A percentile compares a stretch with the other conserved stretches of the same genome.
Evolutionary conservation across 1,140 invertebrate species (phyloP).

Genomic region (Hirudo medicinalis): DNA sequence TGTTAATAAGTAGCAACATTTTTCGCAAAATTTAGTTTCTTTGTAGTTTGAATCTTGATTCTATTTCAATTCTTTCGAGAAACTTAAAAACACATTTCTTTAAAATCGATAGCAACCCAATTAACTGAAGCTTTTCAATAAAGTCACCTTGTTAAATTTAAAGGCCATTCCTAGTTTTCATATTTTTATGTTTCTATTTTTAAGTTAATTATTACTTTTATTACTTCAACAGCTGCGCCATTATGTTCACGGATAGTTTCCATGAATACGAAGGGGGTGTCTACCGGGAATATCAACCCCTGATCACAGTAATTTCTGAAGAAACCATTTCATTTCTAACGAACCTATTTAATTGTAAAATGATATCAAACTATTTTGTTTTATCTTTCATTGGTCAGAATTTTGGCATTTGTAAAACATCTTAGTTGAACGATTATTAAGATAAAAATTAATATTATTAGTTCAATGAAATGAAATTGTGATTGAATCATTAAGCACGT

Average conservation of each 20-base stretch:
- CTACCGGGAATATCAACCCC: conserved; percentile 35
- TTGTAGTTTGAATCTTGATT: too few relatives aligned
- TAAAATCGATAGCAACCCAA: not conserved
- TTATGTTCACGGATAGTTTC: conserved; percentile 41
- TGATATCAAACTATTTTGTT: not conserved
- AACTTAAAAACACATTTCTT: not conserved
- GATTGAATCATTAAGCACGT: conserved; percentile 30
- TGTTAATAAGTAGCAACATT: too few relatives aligned
- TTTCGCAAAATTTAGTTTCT: too few relatives aligned
- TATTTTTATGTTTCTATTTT: not conserved
- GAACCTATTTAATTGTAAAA: not conserved
- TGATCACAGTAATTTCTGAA: not conserved
- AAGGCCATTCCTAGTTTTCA: not conserved
- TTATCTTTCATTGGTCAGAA: not conserved
- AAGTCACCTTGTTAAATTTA: not conserved
- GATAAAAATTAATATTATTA: not conserved
- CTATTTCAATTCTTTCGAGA: too few relatives aligned
- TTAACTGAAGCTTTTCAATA: not conserved
- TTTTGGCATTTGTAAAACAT: too few relatives aligned
- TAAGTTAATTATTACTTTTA: not conserved
- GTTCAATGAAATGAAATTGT: not conserved
- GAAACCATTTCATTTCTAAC: not conserved
- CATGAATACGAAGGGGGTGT: conserved; percentile 43
- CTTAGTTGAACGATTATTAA: not conserved
- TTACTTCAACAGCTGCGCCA: conserved; percentile 34